Evolutionary conservation across 2,888 invertebrate genomes (phyloP).

Genomic region (Hedychridium roseum): DNA sequence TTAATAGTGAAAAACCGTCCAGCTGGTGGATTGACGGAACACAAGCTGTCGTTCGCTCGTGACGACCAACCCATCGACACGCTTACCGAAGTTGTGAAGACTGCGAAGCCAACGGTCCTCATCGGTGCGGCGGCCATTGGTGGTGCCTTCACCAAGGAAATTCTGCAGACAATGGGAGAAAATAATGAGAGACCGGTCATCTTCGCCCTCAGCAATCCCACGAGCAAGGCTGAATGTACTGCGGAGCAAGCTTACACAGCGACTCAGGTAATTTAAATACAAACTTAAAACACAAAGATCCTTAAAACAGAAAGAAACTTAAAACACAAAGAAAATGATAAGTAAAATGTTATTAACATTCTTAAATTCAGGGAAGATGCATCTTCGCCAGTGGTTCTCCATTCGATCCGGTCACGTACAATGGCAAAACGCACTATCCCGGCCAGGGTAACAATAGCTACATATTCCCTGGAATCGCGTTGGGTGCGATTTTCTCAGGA

Average conservation of each 20-base stretch:
- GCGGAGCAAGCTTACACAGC: constrained; percentile 93
- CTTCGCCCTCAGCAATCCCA: constrained; percentile 98
- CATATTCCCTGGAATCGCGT: constrained; percentile 95
- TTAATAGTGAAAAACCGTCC: constrained; percentile 89
- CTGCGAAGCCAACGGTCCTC: constrained; percentile 86
- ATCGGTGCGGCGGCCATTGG: constrained; percentile 95
- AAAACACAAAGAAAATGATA: background rate
- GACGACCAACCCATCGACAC: constrained; percentile 78
- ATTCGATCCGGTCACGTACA: constrained; percentile 83
- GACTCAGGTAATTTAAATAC: constrained; percentile 72
- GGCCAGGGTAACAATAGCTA: constrained; percentile 99
- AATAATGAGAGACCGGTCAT: constrained; percentile 89
- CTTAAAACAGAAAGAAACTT: background rate
- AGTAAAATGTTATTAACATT: background rate
- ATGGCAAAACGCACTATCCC: constrained; percentile 83
- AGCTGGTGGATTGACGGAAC: constrained; percentile 79
- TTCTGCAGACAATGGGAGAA: constrained; percentile 86
- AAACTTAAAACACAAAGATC: background rate
- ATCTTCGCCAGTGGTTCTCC: constrained; percentile 98
- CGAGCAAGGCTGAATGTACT: constrained; percentile 98
- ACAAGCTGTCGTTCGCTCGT: constrained; percentile 86
- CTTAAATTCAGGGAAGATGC: constrained; percentile 75
- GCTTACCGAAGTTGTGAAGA: constrained; percentile 81
- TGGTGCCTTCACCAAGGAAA: constrained; percentile 90
- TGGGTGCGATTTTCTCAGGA: constrained; percentile 89